phyloP scores from a whole-genome alignment of 2,113 vertebrate species.

The Dromaius novaehollandiae region DNA sequence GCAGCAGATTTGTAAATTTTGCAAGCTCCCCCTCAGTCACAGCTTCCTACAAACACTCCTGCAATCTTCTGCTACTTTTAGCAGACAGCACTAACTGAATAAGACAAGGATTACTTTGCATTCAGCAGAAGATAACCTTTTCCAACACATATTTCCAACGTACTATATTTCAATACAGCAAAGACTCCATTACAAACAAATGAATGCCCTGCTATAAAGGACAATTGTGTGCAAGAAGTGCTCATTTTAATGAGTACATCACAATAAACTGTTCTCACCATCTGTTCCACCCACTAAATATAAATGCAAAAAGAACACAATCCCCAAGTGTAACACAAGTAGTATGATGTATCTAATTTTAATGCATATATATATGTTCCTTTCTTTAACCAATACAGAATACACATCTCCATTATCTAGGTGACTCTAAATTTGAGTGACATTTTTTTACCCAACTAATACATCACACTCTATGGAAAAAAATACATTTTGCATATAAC shows the following conservation, averaged over 20 bases:
- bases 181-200: slow-evolving; percentile 26
- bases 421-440: not conserved
- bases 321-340: not conserved
- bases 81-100: not conserved
- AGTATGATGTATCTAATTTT: not conserved
- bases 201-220: slow-evolving; percentile 22
- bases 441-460: not conserved
- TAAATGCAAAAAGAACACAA: slow-evolving; percentile 15
- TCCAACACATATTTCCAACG: not conserved
- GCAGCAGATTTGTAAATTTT: not conserved
- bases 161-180: not conserved
- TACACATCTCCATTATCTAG: not conserved
- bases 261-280: slow-evolving; percentile 39
- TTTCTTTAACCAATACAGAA: slow-evolving; percentile 15
- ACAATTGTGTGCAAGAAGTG: slow-evolving; percentile 16
- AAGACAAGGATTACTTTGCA: not conserved
- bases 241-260: slow-evolving; percentile 17
- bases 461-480: not conserved
- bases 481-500: not conserved
- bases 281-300: slow-evolving; percentile 34
- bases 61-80: not conserved
- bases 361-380: not conserved
- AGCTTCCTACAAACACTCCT: not conserved
- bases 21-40: not conserved
- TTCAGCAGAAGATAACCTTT: slow-evolving; percentile 17